phyloP scores from a whole-genome alignment of 2,797 vertebrate genomes.

The Heliangelus exortis region DNA sequence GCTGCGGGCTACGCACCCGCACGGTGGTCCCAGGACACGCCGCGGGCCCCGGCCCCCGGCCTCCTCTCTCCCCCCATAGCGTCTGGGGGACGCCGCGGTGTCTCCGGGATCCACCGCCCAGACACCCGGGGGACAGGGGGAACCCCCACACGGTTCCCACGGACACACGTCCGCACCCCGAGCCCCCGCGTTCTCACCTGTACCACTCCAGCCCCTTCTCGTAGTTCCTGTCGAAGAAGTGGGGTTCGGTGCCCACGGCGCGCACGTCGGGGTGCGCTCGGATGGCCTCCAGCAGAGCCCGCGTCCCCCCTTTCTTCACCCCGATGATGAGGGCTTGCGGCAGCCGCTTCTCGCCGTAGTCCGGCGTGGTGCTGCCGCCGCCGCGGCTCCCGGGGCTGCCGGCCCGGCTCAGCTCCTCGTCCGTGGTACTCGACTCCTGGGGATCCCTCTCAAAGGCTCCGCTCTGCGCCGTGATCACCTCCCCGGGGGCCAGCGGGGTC shows the following conservation, averaged over 20 bases:
- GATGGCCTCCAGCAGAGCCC: constrained; percentile 94
- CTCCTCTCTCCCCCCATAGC: too few relatives aligned
- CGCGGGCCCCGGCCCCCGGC: neutral
- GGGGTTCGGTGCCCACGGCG: constrained; percentile 95
- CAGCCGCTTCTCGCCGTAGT: constrained; percentile 94
- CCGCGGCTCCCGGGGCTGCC: constrained; percentile 81
- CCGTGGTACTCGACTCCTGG: constrained; percentile 88
- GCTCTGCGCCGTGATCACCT: constrained; percentile 75
- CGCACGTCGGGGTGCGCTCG: constrained; percentile 96
- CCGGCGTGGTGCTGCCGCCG: constrained; percentile 82
- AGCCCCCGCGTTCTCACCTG: constrained; percentile 82
- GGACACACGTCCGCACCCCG: neutral
- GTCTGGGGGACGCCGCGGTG: neutral
- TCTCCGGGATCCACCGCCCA: neutral
- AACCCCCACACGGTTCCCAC: neutral
- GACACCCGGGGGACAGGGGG: neutral
- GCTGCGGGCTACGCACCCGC: neutral
- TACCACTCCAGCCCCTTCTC: constrained; percentile 97
- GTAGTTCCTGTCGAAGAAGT: constrained; percentile 99
- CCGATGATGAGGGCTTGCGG: constrained; percentile 97
- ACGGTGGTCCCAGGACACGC: neutral
- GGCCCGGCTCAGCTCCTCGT: constrained; percentile 84
- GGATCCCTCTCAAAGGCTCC: constrained; percentile 79
- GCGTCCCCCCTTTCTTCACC: constrained; percentile 97
- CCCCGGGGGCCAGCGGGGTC: constrained; percentile 80